Evolutionary conservation across 1,140 invertebrate species (phyloP).

Genomic region (Papilio polytes): DNA sequence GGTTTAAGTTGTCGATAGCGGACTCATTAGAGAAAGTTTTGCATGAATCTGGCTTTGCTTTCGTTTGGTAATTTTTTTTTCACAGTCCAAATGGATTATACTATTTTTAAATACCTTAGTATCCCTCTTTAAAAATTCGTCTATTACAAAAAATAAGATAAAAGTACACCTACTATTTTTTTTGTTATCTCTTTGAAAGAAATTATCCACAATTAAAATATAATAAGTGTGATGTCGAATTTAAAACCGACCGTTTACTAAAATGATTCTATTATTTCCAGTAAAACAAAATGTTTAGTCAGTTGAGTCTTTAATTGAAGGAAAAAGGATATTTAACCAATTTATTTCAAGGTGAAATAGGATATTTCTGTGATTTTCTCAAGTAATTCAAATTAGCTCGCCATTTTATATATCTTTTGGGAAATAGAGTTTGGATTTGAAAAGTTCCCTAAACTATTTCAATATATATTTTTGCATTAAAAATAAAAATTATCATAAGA

Average conservation of each 20-base stretch:
- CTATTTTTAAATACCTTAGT: no score
- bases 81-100: no score
- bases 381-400: no score
- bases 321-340: not conserved
- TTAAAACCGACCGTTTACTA: not conserved
- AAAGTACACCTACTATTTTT: no score
- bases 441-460: no score
- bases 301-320: slow-evolving; percentile 3
- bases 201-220: not conserved
- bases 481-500: no score
- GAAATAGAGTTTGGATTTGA: no score
- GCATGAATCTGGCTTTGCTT: not conserved
- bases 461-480: not conserved
- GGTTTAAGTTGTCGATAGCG: slow-evolving; percentile 61
- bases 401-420: no score
- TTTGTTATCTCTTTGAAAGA: not conserved
- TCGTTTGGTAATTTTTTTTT: no score
- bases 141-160: no score
- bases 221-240: not conserved
- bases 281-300: not conserved
- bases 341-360: not conserved
- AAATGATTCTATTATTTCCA: not conserved
- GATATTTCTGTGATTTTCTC: not conserved
- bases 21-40: not conserved
- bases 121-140: no score